These are phyloP conservation scores for Pseudomyrmex sp. DNA, from an alignment of 1,140 invertebrate genomes.

Conservation along the genomic window DNA sequence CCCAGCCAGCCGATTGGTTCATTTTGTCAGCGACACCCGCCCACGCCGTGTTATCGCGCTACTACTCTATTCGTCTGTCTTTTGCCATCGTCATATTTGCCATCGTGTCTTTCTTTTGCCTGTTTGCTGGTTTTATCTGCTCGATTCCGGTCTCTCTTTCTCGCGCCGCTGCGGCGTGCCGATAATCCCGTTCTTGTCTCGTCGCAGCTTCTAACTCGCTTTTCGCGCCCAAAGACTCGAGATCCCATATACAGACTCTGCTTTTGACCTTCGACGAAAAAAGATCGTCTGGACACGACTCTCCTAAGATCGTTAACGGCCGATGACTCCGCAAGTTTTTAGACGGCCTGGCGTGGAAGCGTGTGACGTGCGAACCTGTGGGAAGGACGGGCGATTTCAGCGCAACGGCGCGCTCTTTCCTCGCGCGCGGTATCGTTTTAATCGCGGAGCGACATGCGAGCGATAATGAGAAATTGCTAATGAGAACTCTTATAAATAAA, in stretches of 20 bases:
- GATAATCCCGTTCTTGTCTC: constrained; percentile 31
- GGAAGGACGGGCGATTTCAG: constrained; percentile 58
- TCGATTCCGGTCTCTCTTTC: constrained; percentile 27
- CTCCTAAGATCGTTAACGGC: constrained; percentile 67
- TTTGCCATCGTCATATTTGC: constrained; percentile 16
- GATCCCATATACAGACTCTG: constrained; percentile 8
- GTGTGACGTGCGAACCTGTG: constrained; percentile 58
- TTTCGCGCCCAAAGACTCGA: constrained; percentile 8
- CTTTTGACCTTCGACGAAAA: constrained; percentile 67
- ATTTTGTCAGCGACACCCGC: constrained; percentile 84
- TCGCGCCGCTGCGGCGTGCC: not conserved
- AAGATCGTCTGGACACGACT: constrained; percentile 64
- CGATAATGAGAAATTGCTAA: constrained; percentile 53
- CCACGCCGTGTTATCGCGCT: constrained; percentile 79
- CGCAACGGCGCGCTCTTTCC: constrained; percentile 17
- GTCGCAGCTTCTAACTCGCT: constrained; percentile 9
- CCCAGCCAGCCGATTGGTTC: constrained; percentile 79
- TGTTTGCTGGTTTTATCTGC: constrained; percentile 10
- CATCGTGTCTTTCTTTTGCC: not conserved
- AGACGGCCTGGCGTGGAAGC: constrained; percentile 41
- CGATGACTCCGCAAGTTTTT: constrained; percentile 67
- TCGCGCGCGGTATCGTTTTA: constrained; percentile 47
- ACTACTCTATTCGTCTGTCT: constrained; percentile 66
- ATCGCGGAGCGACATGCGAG: constrained; percentile 40
- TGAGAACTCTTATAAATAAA: constrained; percentile 42